phyloP scores from a whole-genome alignment of 2,113 vertebrate species.

The Notarius lentiginosus region DNA sequence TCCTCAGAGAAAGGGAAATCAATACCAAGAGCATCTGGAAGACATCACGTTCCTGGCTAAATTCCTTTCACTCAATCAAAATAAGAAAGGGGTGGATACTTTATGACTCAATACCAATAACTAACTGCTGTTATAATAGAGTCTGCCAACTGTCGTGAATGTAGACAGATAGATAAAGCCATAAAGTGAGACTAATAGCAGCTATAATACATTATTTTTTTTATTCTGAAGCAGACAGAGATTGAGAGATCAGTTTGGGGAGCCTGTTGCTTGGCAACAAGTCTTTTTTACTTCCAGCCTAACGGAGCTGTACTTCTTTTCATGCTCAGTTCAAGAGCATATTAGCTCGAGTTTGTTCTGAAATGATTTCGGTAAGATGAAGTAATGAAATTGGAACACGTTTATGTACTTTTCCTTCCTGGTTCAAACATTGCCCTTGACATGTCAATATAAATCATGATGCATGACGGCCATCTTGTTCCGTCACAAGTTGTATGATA shows the following conservation, averaged over 20 bases:
- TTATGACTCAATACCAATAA: background rate
- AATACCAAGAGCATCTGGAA: constrained; percentile 59
- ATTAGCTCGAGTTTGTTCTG: constrained; percentile 52
- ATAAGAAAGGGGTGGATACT: background rate
- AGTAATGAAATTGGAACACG: background rate
- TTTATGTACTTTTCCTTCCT: background rate
- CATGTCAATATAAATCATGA: background rate
- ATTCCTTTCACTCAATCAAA: background rate
- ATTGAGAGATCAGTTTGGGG: constrained; percentile 61
- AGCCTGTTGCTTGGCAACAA: constrained; percentile 77
- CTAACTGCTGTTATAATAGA: background rate
- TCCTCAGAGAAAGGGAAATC: constrained; percentile 62
- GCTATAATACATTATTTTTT: background rate
- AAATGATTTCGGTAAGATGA: constrained; percentile 11
- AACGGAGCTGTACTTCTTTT: constrained; percentile 65
- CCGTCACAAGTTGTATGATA: background rate
- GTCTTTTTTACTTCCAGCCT: constrained; percentile 66
- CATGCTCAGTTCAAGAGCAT: constrained; percentile 46
- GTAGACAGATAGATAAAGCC: background rate
- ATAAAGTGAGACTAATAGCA: constrained; percentile 12
- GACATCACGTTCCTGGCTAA: constrained; percentile 6
- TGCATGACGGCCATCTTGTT: background rate
- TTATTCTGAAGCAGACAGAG: constrained; percentile 51
- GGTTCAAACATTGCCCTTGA: background rate
- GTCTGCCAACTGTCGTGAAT: background rate